Conservation (phyloP, 2,888 invertebrate genomes). For the Augochlorella aurata region DNA sequence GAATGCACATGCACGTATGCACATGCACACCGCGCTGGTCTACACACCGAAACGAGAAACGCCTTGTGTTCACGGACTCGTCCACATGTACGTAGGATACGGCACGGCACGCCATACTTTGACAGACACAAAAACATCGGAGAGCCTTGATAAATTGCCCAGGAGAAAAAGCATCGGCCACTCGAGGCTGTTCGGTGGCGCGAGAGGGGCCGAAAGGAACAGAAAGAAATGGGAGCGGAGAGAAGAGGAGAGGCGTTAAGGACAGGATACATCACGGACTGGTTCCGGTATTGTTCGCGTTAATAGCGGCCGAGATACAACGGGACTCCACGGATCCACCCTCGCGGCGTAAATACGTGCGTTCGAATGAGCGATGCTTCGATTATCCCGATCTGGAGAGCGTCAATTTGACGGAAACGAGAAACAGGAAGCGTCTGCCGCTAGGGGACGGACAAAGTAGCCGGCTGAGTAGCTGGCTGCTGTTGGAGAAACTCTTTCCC, state of each 20-base stretch:
- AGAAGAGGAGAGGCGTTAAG: conserved; percentile 75
- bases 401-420: conserved; percentile 74
- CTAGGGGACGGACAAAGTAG: conserved; percentile 50
- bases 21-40: not conserved
- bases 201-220: conserved; percentile 52
- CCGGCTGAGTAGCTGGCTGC: conserved; percentile 46
- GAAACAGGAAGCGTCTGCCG: conserved; percentile 63
- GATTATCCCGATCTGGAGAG: conserved; percentile 80
- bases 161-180: conserved; percentile 74
- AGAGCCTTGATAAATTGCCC: conserved; percentile 77
- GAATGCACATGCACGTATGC: conserved; percentile 4
- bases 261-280: conserved; percentile 79
- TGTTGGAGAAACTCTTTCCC: conserved; percentile 1
- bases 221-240: conserved; percentile 45
- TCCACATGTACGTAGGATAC: conserved; percentile 46
- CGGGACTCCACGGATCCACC: conserved; percentile 59
- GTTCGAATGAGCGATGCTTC: conserved; percentile 72
- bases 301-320: conserved; percentile 80
- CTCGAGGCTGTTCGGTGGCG: conserved; percentile 66
- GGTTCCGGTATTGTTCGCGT: conserved; percentile 80
- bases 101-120: conserved; percentile 40
- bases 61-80: not conserved
- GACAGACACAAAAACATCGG: conserved; percentile 77
- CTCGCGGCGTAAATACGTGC: conserved; percentile 56
- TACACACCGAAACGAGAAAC: not conserved